These are phyloP conservation scores for Cossypha heuglini DNA, from an alignment of 2,797 vertebrate species.

Conservation along the genomic window DNA sequence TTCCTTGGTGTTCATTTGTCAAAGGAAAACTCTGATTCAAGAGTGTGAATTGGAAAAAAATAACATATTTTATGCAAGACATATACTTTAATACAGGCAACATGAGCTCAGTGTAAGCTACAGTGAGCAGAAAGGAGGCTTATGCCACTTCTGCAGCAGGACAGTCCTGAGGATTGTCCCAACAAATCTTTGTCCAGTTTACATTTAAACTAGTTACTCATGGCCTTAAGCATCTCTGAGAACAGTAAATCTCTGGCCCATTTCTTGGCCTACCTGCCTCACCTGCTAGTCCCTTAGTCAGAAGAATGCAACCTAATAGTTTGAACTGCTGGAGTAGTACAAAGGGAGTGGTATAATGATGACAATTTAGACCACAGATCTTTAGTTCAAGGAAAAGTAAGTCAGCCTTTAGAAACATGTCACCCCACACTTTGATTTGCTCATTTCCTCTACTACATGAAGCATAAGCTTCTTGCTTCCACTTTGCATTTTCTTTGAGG, in stretches of 20 bases:
- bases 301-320: neutral
- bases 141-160: neutral
- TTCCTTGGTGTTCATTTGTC: neutral
- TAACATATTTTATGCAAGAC: neutral
- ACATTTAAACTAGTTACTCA: neutral
- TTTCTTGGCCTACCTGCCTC: neutral
- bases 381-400: neutral
- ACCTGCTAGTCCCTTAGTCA: neutral
- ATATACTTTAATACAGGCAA: neutral
- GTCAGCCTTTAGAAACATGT: neutral
- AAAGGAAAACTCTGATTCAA: neutral
- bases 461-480: neutral
- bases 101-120: neutral
- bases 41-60: neutral
- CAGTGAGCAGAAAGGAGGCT: neutral
- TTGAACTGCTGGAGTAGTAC: neutral
- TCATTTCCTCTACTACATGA: neutral
- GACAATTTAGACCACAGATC: neutral
- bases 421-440: neutral
- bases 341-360: neutral
- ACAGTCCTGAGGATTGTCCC: neutral
- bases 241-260: neutral
- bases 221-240: neutral
- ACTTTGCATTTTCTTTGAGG: neutral
- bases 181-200: neutral